Evolutionary conservation across 2,888 invertebrate genomes (phyloP).

Genomic region (Drosophila anomalata): DNA sequence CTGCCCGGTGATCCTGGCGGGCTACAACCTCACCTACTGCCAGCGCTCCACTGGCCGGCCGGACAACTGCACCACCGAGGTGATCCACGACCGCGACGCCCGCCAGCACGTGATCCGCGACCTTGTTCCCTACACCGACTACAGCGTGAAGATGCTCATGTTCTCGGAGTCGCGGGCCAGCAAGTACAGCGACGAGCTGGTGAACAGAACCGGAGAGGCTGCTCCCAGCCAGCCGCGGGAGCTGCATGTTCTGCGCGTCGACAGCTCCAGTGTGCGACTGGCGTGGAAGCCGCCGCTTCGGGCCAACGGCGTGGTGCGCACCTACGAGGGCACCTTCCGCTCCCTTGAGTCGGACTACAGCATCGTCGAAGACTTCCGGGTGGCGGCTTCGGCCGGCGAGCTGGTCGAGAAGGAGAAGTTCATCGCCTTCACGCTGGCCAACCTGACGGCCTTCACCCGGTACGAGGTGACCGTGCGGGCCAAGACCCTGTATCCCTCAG

Average conservation of each 20-base stretch:
- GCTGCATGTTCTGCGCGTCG: conserved; percentile 38
- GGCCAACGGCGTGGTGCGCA: conserved; percentile 89
- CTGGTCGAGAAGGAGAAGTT: conserved; percentile 56
- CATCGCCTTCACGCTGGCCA: conserved; percentile 68
- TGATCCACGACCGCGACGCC: conserved; percentile 44
- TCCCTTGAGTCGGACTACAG: conserved; percentile 31
- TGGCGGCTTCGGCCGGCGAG: conserved; percentile 44
- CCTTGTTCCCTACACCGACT: conserved; percentile 90
- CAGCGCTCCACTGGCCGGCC: conserved; percentile 55
- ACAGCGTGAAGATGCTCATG: conserved; percentile 89
- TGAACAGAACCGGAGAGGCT: conserved; percentile 89
- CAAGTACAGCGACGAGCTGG: conserved; percentile 86
- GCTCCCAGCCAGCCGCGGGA: conserved; percentile 85
- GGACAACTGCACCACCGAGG: conserved; percentile 64
- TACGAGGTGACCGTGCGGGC: conserved; percentile 90
- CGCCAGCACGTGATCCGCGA: conserved; percentile 86
- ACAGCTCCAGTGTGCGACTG: conserved; percentile 41
- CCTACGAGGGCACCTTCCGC: conserved; percentile 44
- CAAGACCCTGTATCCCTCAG: conserved; percentile 89
- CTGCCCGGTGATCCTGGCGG: conserved; percentile 89
- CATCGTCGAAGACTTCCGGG: conserved; percentile 34
- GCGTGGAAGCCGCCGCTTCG: conserved; percentile 87
- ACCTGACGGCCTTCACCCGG: conserved; percentile 86
- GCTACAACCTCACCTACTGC: conserved; percentile 91
- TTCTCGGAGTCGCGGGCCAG: conserved; percentile 86